These are phyloP conservation scores for Saccostrea cuccullata DNA, from an alignment of 1,140 invertebrate species.

Conservation along the genomic window DNA sequence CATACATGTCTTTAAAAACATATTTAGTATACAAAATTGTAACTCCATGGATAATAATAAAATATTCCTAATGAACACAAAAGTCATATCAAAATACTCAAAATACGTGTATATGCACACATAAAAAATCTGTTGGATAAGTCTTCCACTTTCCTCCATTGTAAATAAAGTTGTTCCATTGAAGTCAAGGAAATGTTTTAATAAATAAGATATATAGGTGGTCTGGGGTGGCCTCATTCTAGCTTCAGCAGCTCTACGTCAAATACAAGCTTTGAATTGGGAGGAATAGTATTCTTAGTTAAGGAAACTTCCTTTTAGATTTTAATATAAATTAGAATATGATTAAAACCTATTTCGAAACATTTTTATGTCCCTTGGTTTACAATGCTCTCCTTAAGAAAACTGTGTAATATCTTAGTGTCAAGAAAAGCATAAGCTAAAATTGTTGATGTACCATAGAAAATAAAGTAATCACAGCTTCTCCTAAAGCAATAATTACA, in stretches of 20 bases:
- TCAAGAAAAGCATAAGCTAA: too few relatives aligned
- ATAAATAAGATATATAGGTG: conserved; percentile 21
- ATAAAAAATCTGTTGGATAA: background rate
- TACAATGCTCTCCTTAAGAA: too few relatives aligned
- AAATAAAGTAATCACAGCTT: too few relatives aligned
- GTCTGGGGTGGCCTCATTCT: background rate
- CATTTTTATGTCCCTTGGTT: too few relatives aligned
- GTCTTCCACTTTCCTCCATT: background rate
- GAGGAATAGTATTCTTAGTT: conserved; percentile 82
- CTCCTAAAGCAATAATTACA: too few relatives aligned
- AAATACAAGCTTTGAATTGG: conserved; percentile 91
- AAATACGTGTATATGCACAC: conserved; percentile 1
- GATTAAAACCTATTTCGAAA: too few relatives aligned
- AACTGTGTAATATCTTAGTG: too few relatives aligned
- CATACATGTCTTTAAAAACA: background rate
- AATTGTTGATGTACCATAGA: too few relatives aligned
- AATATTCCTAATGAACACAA: conserved; percentile 14
- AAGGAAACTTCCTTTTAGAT: background rate
- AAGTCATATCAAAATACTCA: background rate
- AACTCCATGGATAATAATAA: background rate
- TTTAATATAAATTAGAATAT: too few relatives aligned
- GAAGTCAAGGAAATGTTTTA: background rate
- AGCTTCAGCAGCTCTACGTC: conserved; percentile 84
- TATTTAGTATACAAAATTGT: background rate
- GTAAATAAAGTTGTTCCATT: conserved; percentile 7